Percentiles rank a stretch among this genome's conserved stretches.
phyloP scores from a whole-genome alignment of 2,797 vertebrate genomes.

The Macrochelys suwanniensis region DNA sequence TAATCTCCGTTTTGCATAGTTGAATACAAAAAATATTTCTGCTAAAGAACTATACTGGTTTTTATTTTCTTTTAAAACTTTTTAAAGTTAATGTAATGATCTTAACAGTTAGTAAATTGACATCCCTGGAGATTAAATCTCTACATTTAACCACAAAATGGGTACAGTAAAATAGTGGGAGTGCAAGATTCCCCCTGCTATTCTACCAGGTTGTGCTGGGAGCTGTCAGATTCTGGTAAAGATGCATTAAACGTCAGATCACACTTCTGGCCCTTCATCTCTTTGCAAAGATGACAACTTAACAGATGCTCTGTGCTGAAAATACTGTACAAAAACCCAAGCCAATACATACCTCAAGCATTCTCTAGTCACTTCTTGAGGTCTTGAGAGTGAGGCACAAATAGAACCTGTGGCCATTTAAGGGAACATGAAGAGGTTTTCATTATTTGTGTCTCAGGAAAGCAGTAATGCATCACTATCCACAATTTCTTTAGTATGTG shows the following conservation, averaged over 20 bases:
- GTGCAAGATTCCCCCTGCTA: not conserved
- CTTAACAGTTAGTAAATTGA: not conserved
- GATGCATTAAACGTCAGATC: not conserved
- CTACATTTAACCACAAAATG: not conserved
- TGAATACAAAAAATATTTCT: not conserved
- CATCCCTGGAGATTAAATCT: not conserved
- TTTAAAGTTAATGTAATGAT: not conserved
- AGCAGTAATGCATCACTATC: no score
- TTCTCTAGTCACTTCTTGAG: not conserved
- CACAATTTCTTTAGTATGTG: not conserved
- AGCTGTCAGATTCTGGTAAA: not conserved
- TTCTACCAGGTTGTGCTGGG: not conserved
- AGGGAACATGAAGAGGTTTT: not conserved
- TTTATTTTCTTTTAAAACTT: not conserved
- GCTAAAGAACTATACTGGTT: not conserved
- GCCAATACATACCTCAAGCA: not conserved
- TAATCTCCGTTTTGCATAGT: not conserved
- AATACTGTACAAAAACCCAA: not conserved
- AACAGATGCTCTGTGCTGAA: not conserved
- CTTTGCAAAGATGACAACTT: not conserved
- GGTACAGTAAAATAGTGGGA: not conserved
- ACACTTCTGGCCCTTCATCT: not conserved
- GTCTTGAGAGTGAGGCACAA: not conserved
- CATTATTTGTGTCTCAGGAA: not conserved
- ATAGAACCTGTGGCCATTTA: not conserved